Base-by-base conservation (phyloP, 2,113 vertebrate species). In the Corythaeola cristata region DNA sequence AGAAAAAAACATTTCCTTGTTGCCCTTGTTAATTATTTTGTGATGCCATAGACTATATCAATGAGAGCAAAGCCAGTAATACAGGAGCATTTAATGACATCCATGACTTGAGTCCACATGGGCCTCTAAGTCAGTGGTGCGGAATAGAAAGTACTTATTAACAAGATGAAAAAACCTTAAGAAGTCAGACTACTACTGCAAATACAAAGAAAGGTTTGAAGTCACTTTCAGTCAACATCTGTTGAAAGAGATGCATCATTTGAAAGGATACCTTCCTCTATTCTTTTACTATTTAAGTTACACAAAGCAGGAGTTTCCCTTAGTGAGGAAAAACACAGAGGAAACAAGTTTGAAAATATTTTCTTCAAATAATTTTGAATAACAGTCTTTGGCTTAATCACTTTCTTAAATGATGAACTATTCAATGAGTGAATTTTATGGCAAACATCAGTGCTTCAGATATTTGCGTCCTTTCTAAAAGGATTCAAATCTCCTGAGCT, bases 21-120 rank as follows among this genome's bases (percentile, higher is more conserved):
- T 90, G 76, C 44, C 33, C 15, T 72, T 72, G 16, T 9, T 79
- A 79, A 37, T 80, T 52, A 41, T 60, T 80, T 87, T 44, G 12
- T 73, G 44, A 80, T 66, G 5, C 20, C 13, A 35, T 6, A 50
- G 39, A 32, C 10, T 28, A 3, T 26, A 59, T 68, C n/a, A 50
- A 12, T 49, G 52, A 59, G 27, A 69, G 10, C 9, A 72, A 85
- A 92, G 28, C 3, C 35, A 77, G 21, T 11, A 58, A 4, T 21
- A 77, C 35, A 73, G 37, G 19, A 72, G 75, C 2, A 63, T 55
- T 71, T 67, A 53, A 26, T 24, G 52, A 47, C 15, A 63, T 13
- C 15, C 8, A 17, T 5, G 3, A 56, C 22, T 37, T 35, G 45
- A 81, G 53, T 10, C 2, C 33, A 69, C 5, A 4, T 1, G 1